Conservation (phyloP, 2,797 vertebrate genomes). For the Fratercula arctica region DNA sequence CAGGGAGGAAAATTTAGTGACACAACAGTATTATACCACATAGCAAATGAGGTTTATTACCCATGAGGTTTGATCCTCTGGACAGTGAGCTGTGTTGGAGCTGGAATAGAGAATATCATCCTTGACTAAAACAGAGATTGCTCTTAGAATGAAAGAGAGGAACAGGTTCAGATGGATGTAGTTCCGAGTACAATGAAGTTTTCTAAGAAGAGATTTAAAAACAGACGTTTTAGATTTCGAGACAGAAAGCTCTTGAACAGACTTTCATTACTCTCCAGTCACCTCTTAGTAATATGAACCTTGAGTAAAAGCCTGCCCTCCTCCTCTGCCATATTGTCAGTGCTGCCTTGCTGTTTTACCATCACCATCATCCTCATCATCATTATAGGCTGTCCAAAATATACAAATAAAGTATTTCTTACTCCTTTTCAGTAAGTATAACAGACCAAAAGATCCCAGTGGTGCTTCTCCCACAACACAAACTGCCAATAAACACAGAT, state of each 20-base stretch:
- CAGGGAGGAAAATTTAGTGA: neutral
- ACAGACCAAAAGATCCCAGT: neutral
- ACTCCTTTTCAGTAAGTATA: neutral
- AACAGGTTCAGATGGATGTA: constrained; percentile 96
- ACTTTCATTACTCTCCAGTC: neutral
- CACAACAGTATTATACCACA: neutral
- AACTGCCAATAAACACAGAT: neutral
- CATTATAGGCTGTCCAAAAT: neutral
- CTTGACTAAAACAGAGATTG: constrained; percentile 89
- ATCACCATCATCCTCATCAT: neutral
- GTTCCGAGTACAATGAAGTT: constrained; percentile 92
- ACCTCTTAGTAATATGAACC: neutral
- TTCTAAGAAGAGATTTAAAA: constrained; percentile 76
- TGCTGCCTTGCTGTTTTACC: neutral
- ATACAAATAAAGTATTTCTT: neutral
- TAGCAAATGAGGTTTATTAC: constrained; percentile 62
- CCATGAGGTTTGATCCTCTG: constrained; percentile 75
- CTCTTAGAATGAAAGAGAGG: constrained; percentile 91
- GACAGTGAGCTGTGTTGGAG: constrained; percentile 79
- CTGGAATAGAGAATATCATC: constrained; percentile 87
- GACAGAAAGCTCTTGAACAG: neutral
- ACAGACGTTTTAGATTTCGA: constrained; percentile 1
- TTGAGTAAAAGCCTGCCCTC: neutral
- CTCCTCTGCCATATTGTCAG: neutral
- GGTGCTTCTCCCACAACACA: neutral